A percentile compares a stretch with the other conserved stretches of the same genome.
Conservation (phyloP, 2,113 vertebrate species). For the Microcebus murinus region DNA sequence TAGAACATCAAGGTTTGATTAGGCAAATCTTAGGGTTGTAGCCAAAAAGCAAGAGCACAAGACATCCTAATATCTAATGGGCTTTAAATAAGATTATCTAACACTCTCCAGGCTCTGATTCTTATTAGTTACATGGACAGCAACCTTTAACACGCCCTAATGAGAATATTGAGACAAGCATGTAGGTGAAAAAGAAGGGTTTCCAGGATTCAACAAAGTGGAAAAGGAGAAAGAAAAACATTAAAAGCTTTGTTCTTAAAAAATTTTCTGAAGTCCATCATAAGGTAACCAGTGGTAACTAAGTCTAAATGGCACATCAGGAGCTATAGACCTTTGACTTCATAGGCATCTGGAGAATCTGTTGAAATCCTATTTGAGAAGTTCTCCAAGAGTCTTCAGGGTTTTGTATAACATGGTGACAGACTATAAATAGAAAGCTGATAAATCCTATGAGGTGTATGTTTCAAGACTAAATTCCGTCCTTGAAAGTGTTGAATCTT, state of each 20-base stretch:
- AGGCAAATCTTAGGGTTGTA: conserved; percentile 29
- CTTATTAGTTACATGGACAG: not conserved
- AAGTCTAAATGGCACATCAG: conserved; percentile 31
- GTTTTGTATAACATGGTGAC: not conserved
- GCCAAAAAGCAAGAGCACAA: conserved; percentile 53
- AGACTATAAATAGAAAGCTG: conserved; percentile 67
- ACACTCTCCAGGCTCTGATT: not conserved
- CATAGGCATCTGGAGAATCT: not conserved
- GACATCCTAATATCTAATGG: conserved; percentile 38
- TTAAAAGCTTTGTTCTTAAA: not conserved
- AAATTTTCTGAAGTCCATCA: not conserved
- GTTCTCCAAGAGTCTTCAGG: conserved; percentile 44
- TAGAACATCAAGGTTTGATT: conserved; percentile 61
- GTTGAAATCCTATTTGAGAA: conserved; percentile 56
- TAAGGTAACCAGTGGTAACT: not conserved
- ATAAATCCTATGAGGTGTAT: not conserved
- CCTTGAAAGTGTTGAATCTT: conserved; percentile 50
- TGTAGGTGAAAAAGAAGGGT: not conserved
- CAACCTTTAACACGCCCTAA: not conserved
- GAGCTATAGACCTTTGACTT: conserved; percentile 37
- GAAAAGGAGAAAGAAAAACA: not conserved
- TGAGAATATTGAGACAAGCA: not conserved
- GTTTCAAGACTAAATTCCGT: conserved; percentile 43
- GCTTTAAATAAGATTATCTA: conserved; percentile 12
- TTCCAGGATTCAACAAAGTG: not conserved